Evolutionary conservation across 2,888 invertebrate species (phyloP), one percentile per base, ranked within the genome.

Genomic region (Orthosia incerta): DNA sequence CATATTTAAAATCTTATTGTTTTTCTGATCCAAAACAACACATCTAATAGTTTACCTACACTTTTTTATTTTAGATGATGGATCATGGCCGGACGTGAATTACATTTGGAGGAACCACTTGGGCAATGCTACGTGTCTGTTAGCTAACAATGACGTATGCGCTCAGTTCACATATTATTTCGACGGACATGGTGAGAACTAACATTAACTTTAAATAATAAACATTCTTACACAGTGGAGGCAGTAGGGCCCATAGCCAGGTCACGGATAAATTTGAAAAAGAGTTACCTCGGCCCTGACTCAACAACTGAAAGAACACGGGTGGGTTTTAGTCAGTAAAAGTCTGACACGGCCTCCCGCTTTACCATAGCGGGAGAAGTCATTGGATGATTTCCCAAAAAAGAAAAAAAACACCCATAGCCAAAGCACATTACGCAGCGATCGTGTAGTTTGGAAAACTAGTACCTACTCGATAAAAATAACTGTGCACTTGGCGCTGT

Each of bases 81-180:
- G 97, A 18, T 93, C 97, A 1, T 96, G 97, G 89, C 98, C 98
- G 0, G 96, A 98, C 89, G 96, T 97, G 3, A 91, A 96, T 46
- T 97, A 97, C 65, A 93, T 98, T 79, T 97, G 97, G 97, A 90
- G 93, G 2, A 91, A 97, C 88, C 94, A 97, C 86, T 86, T 92
- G 65, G 82, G 87, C 11, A 88, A 95, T 73, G 97, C 97, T 50
- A 93, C 97, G 3, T 98, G 98, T 87, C 93, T 96, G 69, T 92
- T 97, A 88, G 94, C 97, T 1, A 92, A 91, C n/a, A 97, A 97
- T 60, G 97, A 97, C 86, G 96, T 97, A 12, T 98, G 98, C 87
- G 97, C 97, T 3, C 97, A 97, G 81, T 97, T 97, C 88, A 97
- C 97, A 0, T 97, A 97, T 86, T 97, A 94, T 74, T 97, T 97